Evolutionary conservation across 1,140 invertebrate genomes (phyloP).

Genomic region (Sitobion miscanthi): DNA sequence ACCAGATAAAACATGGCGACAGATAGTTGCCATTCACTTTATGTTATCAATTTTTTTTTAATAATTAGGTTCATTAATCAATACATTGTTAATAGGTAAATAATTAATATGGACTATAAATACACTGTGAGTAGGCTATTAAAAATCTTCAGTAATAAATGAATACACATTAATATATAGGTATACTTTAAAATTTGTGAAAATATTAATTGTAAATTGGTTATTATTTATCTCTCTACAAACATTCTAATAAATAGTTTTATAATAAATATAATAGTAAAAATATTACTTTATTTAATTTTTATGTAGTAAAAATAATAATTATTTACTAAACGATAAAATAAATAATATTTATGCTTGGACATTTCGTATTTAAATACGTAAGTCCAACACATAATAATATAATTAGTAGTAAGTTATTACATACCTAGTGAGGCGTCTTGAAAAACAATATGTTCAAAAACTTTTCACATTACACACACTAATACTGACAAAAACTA

Average conservation of each 20-base stretch:
- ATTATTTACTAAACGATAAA: neutral
- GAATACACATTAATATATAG: neutral
- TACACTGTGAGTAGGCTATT: neutral
- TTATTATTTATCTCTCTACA: neutral
- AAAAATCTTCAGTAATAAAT: neutral
- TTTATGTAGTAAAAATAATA: neutral
- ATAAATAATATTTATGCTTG: neutral
- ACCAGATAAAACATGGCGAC: neutral
- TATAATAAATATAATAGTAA: neutral
- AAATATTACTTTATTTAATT: neutral
- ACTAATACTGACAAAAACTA: conserved; percentile 36
- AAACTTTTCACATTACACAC: conserved; percentile 48
- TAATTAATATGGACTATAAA: neutral
- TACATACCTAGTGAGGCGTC: conserved; percentile 39
- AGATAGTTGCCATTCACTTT: neutral
- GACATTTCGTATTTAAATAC: neutral
- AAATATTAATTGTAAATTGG: neutral
- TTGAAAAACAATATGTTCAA: neutral
- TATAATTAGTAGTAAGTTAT: neutral
- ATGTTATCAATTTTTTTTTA: neutral
- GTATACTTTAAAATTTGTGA: neutral
- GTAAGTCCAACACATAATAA: neutral
- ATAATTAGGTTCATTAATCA: neutral
- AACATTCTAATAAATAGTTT: neutral
- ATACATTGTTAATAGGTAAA: neutral